A percentile compares a stretch with the other conserved stretches of the same genome.
Conservation (phyloP, 2,113 vertebrate genomes). For the Amphilophus citrinellus region DNA sequence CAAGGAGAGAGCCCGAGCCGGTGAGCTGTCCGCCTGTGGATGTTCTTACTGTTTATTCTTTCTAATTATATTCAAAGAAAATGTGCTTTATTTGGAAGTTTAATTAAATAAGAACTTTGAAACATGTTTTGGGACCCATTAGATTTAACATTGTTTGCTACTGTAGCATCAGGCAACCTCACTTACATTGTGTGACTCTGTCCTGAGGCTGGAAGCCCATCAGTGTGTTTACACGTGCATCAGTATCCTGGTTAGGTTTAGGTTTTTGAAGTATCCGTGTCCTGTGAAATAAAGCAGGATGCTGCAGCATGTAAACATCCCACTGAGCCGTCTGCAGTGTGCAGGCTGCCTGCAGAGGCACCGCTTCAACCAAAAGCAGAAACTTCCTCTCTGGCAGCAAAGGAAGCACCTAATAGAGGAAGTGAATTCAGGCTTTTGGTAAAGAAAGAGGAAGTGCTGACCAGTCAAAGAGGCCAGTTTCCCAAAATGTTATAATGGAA, state of each 20-base stretch:
- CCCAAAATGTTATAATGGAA: not conserved
- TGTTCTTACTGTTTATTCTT: not conserved
- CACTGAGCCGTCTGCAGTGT: not conserved
- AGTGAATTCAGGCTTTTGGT: not conserved
- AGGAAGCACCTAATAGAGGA: not conserved
- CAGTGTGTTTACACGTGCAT: not conserved
- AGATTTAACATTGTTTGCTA: not conserved
- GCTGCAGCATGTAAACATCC: not conserved
- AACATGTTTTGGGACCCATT: not conserved
- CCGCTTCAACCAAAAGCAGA: not conserved
- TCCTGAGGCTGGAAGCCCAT: not conserved
- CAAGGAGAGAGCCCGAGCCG: conserved; percentile 86
- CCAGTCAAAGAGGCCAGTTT: not conserved
- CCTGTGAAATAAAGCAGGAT: conserved; percentile 5
- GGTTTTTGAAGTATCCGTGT: not conserved
- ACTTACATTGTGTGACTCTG: not conserved
- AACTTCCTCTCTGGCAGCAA: not conserved
- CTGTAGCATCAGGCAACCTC: not conserved
- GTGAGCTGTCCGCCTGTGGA: conserved; percentile 24
- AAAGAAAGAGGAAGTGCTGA: not conserved
- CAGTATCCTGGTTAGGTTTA: not conserved
- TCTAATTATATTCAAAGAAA: not conserved
- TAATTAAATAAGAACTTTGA: not conserved
- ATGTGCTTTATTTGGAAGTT: not conserved
- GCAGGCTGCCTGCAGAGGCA: not conserved